These are phyloP conservation scores for Diarsia dahlii DNA, from an alignment of 2,888 invertebrate species.

Conservation along the genomic window DNA sequence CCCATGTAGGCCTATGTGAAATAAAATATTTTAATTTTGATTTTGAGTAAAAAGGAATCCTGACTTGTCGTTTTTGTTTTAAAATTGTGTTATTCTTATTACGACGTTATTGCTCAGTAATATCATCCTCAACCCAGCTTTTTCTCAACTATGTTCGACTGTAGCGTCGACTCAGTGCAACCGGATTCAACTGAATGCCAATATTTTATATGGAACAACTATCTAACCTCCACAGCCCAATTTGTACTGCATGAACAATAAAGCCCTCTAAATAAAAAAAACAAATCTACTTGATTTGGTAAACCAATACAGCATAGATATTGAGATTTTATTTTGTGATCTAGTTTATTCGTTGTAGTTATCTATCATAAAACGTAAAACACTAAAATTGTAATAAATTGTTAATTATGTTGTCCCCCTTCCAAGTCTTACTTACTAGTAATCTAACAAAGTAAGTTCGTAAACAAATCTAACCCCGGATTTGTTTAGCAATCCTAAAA, in stretches of 20 bases:
- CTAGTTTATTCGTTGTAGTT: background rate
- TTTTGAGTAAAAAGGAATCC: background rate
- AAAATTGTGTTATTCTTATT: no score
- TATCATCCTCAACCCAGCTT: no score
- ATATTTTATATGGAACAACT: no score
- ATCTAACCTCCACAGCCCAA: no score
- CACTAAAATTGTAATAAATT: background rate
- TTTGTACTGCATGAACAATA: no score
- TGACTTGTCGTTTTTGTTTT: no score
- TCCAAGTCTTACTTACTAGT: background rate
- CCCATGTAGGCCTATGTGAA: no score
- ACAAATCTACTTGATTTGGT: background rate
- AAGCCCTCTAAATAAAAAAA: background rate
- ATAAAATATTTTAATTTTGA: no score
- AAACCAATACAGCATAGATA: background rate
- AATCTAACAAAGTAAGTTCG: background rate
- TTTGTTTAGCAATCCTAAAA: background rate
- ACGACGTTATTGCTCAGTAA: no score
- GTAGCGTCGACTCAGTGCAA: no score
- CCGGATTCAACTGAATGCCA: no score
- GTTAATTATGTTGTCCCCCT: background rate
- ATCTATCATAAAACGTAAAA: background rate
- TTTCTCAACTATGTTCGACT: no score
- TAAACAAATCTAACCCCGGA: background rate
- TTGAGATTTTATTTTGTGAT: background rate